These are phyloP conservation scores for Saccostrea cuccullata DNA, from an alignment of 1,140 invertebrate species.

Conservation along the genomic window DNA sequence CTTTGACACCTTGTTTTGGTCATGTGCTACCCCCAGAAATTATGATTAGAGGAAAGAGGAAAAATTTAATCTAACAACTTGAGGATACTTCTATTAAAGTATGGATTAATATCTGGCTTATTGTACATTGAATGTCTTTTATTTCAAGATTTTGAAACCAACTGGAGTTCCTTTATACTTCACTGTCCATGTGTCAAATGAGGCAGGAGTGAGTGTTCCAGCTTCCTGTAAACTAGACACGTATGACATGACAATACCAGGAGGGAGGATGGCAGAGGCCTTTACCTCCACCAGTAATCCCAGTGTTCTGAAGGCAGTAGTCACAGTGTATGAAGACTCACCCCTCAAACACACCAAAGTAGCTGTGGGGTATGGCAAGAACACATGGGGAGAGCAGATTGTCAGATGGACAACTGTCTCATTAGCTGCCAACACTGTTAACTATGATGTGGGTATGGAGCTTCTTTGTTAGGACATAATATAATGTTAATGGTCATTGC, in stretches of 20 bases:
- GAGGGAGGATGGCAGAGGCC: conserved; percentile 57
- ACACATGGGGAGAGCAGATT: conserved; percentile 47
- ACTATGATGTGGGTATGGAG: conserved; percentile 47
- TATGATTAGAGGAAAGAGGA: too few relatives aligned
- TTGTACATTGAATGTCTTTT: too few relatives aligned
- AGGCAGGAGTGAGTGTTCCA: conserved; percentile 40
- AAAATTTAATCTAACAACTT: too few relatives aligned
- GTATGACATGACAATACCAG: conserved; percentile 61
- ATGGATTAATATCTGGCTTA: too few relatives aligned
- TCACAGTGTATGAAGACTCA: conserved; percentile 63
- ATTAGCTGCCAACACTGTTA: conserved; percentile 18
- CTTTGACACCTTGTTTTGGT: too few relatives aligned
- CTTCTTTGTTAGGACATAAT: neutral
- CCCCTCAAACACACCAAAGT: conserved; percentile 41
- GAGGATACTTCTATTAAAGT: too few relatives aligned
- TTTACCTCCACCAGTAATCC: conserved; percentile 60
- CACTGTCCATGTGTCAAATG: conserved; percentile 60
- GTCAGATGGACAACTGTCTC: conserved; percentile 15
- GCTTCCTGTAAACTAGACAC: too few relatives aligned
- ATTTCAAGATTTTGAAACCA: neutral
- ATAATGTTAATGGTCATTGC: neutral
- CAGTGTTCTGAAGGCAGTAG: conserved; percentile 45
- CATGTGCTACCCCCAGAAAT: too few relatives aligned
- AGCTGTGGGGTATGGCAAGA: conserved; percentile 55
- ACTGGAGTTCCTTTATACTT: conserved; percentile 57